Base-by-base conservation (phyloP, 2,113 vertebrate genomes). In the Anolis sagrei region DNA sequence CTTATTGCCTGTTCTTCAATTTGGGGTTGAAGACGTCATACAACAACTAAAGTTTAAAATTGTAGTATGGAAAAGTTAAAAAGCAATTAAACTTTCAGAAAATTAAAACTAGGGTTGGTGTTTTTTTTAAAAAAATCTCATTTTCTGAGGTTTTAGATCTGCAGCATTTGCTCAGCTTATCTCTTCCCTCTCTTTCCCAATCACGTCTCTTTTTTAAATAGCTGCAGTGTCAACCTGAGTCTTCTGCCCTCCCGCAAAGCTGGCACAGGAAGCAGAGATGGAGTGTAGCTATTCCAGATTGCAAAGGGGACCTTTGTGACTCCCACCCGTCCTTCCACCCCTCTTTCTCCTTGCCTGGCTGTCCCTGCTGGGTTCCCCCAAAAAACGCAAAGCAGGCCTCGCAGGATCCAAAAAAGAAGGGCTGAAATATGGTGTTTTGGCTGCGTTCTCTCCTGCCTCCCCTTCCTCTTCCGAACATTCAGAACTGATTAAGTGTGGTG, bases 401-500 rank as follows among this genome's bases (percentile, higher is more conserved):
- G 90, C 21, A 87, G 87, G 89, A 93, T 93, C 93, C 92, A 92
- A 95, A 92, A 93, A 92, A 93, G 94, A 95, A 92, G 94, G 94
- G 93, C 94, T 94, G 94, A 92, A 95, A 95, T 94, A 93, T 92
- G 87, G 93, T 92, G 92, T 89, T 95, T 86, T 93, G 94, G 94
- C 92, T 95, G 89, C 91, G 92, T 92, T 93, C 94, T 92, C 93
- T 92, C 91, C 68, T 21, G 34, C 70, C 34, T 3, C 25, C 48
- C 66, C 49, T 27, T 44, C 93, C 90, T 90, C 85, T 94, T 90
- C 92, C 92, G 90, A 95, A 95, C 94, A 95, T 95, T 94, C 94
- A 95, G 91, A 95, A 95, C 90, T 92, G 90, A 95, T 95, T 95
- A 95, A 95, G 93, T 95, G 92, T 86, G 93, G 94, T 95, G 94